Evolutionary conservation across 2,113 vertebrate genomes (phyloP), one percentile per base, ranked within the genome.

Genomic region (Plecotus auritus): DNA sequence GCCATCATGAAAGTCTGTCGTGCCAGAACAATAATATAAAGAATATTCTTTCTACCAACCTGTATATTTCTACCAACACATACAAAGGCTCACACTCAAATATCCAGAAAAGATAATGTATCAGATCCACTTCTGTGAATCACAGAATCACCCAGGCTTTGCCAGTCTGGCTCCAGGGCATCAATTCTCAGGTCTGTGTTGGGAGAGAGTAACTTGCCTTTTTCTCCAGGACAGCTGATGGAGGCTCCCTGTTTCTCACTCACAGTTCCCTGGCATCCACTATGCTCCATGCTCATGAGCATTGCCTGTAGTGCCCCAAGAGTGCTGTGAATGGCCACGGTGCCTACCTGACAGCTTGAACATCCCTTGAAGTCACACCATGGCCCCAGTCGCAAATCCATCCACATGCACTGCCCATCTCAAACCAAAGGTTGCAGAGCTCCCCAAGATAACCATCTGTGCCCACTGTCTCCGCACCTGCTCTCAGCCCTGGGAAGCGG

Each of bases 11-110:
- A 47, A 90, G 51, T 61, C 49, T 42, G 8, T 80, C 22, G 6
- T 88, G 23, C 54, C 28, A 64, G 56, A 69, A 91, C 69, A 66
- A 64, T 37, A 86, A 81, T 18, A 6, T 5, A 88, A 69, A 94
- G 54, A 12, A 49, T 77, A 54, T 56, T 90, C 6, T 88, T 95
- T 54, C 88, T 16, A 8, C n/a, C 9, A 45, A 42, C 32, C 32
- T 80, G 23, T n/a, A 59, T 16, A 85, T 22, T 59, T 61, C 59
- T 61, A 61, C 59, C 4, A 30, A 94, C 8, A 51, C 22, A 72
- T 26, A 11, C 14, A 56, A 93, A 93, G 54, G 45, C 91, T 54
- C 74, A 95, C 28, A 49, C 54, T 86, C 78, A 93, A 69, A 87
- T 72, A 81, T 5, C 20, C 66, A 54, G 49, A 66, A 32, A 35